Base-by-base conservation (phyloP, 64 coral and sea anemone genomes). In the Montipora foliosa region DNA sequence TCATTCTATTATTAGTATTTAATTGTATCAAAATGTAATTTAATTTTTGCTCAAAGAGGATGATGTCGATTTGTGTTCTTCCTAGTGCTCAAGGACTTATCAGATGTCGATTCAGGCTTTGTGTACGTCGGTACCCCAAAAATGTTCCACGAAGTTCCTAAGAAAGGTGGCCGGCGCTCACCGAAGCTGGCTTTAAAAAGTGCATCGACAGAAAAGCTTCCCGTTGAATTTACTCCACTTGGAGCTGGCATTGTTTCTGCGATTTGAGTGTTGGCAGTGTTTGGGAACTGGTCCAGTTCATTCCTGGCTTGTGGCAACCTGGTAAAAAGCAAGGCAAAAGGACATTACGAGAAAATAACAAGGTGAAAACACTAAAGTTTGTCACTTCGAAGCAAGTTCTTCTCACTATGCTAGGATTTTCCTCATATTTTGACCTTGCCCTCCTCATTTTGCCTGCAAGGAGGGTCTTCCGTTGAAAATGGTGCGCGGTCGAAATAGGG, bases 111-210 rank as follows among this genome's bases (percentile, higher is more conserved):
- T 47, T 84, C 60, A 44, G 62, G 44, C 16, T 67, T 84, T 15
- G 44, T 45, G 60, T 51, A 52, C 12, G 82, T 50, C 44, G 95
- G 89, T 12, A 97, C 93, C 12, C 95, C 95, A 21, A 97, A 91
- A 75, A 97, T 87, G 80, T 97, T 97, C 95, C 95, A 97, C 4
- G 91, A 89, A 12, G 88, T 92, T 20, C 92, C 90, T 4, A 91
- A 22, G 37, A 90, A 90, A 2, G 73, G 86, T 6, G 87, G 67
- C 6, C 53, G 53, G 20, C 76, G 74, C 50, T 58, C 82, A 58
- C 88, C 92, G 46, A 87, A 89, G 53, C 88, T 79, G 17, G 47
- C 44, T 44, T 92, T 92, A 62, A 94, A 97, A 17, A 97, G 84
- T 20, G 88, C 75, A 24, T 70, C 77, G 21, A 94, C 67, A 25